Evolutionary conservation across 1,140 invertebrate genomes (phyloP).

Genomic region (Macrobrachium nipponense): DNA sequence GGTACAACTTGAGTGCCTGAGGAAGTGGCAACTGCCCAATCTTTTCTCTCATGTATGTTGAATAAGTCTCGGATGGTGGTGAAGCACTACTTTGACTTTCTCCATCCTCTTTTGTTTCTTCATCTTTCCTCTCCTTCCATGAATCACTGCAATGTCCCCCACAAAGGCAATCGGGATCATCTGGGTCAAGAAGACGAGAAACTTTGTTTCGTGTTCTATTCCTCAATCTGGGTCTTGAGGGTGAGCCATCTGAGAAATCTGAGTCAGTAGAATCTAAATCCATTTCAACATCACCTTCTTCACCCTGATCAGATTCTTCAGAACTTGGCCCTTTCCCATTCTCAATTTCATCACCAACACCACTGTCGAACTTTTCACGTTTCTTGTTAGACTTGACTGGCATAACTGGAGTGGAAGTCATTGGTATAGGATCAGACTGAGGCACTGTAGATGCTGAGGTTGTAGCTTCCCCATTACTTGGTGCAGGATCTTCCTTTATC

Average conservation of each 20-base stretch:
- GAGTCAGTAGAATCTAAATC: conserved; percentile 52
- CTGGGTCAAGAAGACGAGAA: conserved; percentile 29
- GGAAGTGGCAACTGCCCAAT: conserved; percentile 46
- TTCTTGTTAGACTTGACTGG: conserved; percentile 42
- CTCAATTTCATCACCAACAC: conserved; percentile 53
- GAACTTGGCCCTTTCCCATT: conserved; percentile 54
- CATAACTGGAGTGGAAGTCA: conserved; percentile 29
- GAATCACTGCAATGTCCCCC: conserved; percentile 31
- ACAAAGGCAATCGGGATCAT: conserved; percentile 41
- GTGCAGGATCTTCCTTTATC: too few species aligned
- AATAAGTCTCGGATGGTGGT: conserved; percentile 31
- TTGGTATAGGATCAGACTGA: conserved; percentile 51
- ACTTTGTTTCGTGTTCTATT: conserved; percentile 21
- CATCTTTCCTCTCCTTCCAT: conserved; percentile 4
- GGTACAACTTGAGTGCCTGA: conserved; percentile 50
- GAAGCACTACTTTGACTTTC: conserved; percentile 4
- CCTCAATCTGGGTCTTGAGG: neutral
- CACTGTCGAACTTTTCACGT: conserved; percentile 56
- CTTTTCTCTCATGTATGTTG: conserved; percentile 49
- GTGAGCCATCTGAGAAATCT: conserved; percentile 44
- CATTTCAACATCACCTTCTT: conserved; percentile 50
- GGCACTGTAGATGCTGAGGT: conserved; percentile 22
- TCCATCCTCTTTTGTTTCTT: conserved; percentile 4
- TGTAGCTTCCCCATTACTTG: neutral
- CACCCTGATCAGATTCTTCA: conserved; percentile 43